Percentiles rank a stretch among this genome's conserved stretches.
These are phyloP conservation scores for Ciona savignyi DNA, from an alignment of 23 tunicate species.

Conservation along the genomic window DNA sequence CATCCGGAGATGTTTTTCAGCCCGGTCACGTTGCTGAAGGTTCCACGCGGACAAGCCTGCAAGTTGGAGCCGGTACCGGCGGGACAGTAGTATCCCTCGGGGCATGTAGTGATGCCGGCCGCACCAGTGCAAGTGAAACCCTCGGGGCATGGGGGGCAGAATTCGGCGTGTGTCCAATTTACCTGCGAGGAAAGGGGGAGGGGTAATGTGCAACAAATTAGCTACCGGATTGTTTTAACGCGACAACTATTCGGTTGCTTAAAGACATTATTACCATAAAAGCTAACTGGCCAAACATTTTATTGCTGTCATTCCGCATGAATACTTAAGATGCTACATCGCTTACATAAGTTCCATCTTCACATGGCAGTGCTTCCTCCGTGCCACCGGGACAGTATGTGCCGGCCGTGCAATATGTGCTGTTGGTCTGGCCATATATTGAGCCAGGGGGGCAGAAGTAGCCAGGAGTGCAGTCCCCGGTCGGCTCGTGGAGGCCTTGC, in stretches of 20 bases:
- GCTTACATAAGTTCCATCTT: conserved; percentile 83
- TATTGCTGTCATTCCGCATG: too few species aligned
- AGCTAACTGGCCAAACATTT: too few species aligned
- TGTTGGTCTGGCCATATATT: conserved; percentile 31
- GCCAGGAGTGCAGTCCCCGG: conserved; percentile 69
- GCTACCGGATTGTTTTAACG: too few species aligned
- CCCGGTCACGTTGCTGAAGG: conserved; percentile 47
- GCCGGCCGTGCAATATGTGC: conserved; percentile 56
- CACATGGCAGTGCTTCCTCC: conserved; percentile 50
- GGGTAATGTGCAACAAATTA: too few species aligned
- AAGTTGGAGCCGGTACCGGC: conserved; percentile 50
- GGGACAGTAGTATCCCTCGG: conserved; percentile 74
- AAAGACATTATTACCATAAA: too few species aligned
- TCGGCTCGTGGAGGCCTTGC: conserved; percentile 48
- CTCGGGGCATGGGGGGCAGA: conserved; percentile 75
- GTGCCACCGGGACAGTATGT: conserved; percentile 73
- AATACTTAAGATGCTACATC: too few species aligned
- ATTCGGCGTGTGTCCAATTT: neutral
- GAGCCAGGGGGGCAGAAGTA: conserved; percentile 89
- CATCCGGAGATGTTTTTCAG: conserved; percentile 47
- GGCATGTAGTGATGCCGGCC: conserved; percentile 41
- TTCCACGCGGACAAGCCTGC: conserved; percentile 70
- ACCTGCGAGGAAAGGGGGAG: too few species aligned
- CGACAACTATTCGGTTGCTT: too few species aligned
- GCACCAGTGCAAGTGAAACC: conserved; percentile 59